Conservation (phyloP, 2,113 vertebrate genomes). For the Recurvirostra avosetta region DNA sequence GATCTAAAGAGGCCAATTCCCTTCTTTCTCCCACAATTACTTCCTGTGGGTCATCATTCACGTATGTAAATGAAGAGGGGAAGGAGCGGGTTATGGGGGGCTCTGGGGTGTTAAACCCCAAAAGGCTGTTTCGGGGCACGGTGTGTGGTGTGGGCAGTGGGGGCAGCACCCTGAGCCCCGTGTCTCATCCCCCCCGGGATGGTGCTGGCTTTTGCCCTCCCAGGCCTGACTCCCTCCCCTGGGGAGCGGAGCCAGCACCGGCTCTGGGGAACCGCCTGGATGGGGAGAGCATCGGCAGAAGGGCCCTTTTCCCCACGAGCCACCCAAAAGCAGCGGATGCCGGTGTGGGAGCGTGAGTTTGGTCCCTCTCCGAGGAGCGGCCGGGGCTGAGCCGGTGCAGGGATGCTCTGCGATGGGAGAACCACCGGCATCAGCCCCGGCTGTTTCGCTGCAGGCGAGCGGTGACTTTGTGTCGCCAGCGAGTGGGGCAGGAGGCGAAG, state of each 20-base stretch:
- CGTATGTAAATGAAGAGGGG: slow-evolving; percentile 75
- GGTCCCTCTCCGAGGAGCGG: neutral
- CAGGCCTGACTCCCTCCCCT: neutral
- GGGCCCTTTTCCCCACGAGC: accelerated
- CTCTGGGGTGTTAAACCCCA: slow-evolving; percentile 10
- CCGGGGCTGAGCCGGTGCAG: neutral
- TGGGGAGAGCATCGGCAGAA: neutral
- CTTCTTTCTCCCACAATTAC: slow-evolving; percentile 79
- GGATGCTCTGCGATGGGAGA: neutral
- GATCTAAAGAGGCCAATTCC: slow-evolving; percentile 82
- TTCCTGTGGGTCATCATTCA: slow-evolving; percentile 83
- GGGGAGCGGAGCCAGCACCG: accelerated
- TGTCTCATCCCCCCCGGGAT: accelerated
- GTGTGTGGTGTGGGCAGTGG: accelerated
- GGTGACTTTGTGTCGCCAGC: accelerated
- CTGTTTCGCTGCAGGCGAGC: neutral
- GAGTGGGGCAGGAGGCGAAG: neutral
- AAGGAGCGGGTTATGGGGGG: slow-evolving; percentile 16
- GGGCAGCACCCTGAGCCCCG: neutral
- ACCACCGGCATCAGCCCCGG: neutral
- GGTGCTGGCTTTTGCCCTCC: neutral
- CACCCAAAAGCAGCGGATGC: neutral
- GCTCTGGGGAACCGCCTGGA: accelerated
- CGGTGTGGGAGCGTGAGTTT: accelerated
- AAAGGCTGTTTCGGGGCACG: neutral